Conservation (phyloP, 2,888 invertebrate genomes). For the Noctua fimbriata region DNA sequence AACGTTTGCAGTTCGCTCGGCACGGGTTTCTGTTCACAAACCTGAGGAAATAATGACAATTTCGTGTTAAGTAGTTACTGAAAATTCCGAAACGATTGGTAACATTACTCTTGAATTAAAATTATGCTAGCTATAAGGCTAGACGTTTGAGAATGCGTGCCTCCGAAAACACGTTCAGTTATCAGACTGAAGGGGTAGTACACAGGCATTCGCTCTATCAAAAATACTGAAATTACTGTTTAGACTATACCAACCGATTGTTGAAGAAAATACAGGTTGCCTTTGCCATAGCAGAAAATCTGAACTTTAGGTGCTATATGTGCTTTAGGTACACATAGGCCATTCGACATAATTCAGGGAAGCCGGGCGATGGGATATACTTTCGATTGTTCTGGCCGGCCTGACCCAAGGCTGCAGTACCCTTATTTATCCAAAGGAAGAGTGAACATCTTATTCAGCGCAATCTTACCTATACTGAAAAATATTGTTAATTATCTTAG, state of each 20-base stretch:
- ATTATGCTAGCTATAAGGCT: background rate
- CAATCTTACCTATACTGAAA: constrained; percentile 91
- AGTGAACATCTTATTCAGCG: background rate
- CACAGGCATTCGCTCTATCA: background rate
- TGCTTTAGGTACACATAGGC: background rate
- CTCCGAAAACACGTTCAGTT: background rate
- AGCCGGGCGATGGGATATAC: background rate
- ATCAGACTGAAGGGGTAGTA: background rate
- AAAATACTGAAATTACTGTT: background rate
- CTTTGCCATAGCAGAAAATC: background rate
- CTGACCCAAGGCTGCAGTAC: too few relatives aligned
- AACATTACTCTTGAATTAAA: background rate
- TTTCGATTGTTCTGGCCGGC: too few relatives aligned
- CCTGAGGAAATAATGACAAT: constrained; percentile 62
- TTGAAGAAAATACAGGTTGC: background rate
- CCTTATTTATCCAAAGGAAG: background rate
- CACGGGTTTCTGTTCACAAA: constrained; percentile 81
- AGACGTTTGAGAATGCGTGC: background rate
- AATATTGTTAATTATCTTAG: constrained; percentile 93
- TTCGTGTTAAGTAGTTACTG: background rate
- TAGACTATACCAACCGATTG: background rate
- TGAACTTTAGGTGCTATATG: background rate
- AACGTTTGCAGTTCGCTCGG: constrained; percentile 64
- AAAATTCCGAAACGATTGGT: background rate
- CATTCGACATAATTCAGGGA: background rate